Conservation (phyloP, 1,140 invertebrate species). For the Drosophila funebris region DNA sequence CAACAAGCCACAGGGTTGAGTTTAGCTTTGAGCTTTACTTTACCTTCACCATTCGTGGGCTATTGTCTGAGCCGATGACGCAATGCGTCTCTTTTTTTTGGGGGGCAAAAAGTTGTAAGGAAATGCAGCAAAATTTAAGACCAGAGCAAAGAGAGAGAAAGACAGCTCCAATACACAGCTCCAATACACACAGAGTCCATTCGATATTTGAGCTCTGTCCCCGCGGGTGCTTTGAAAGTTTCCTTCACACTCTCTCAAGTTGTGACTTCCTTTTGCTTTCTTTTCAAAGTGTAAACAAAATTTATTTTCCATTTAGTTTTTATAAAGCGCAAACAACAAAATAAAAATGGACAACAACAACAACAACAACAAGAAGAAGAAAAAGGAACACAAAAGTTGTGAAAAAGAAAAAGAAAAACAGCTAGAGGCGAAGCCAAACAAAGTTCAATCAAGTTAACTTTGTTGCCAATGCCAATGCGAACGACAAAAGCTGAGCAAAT, state of each 20-base stretch:
- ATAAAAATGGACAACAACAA: constrained; percentile 31
- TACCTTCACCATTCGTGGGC: constrained; percentile 31
- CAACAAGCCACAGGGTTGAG: background rate
- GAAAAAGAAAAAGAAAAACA: constrained; percentile 56
- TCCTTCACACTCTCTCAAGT: constrained; percentile 73
- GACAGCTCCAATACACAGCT: background rate
- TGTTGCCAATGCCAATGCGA: constrained; percentile 65
- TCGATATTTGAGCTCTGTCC: background rate
- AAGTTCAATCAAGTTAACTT: constrained; percentile 83
- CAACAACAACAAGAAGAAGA: constrained; percentile 32
- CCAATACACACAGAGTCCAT: background rate
- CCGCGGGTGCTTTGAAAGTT: constrained; percentile 45
- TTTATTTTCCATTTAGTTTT: constrained; percentile 82
- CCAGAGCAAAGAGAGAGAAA: constrained; percentile 6
- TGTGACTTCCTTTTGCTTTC: constrained; percentile 64
- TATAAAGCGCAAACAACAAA: constrained; percentile 69
- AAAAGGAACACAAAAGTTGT: constrained; percentile 47
- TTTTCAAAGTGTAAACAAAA: constrained; percentile 76
- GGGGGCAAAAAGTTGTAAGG: constrained; percentile 49
- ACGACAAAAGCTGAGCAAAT: constrained; percentile 30
- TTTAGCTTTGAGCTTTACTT: constrained; percentile 32
- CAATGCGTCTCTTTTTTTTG: constrained; percentile 59
- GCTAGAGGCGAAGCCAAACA: constrained; percentile 80
- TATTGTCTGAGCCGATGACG: constrained; percentile 64
- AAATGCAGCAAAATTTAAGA: constrained; percentile 74